Evolutionary conservation across 53 echinoderm and acorn worm species (phyloP), one percentile per base, ranked within the genome.

Genomic region (Mesocentrotus franciscanus): DNA sequence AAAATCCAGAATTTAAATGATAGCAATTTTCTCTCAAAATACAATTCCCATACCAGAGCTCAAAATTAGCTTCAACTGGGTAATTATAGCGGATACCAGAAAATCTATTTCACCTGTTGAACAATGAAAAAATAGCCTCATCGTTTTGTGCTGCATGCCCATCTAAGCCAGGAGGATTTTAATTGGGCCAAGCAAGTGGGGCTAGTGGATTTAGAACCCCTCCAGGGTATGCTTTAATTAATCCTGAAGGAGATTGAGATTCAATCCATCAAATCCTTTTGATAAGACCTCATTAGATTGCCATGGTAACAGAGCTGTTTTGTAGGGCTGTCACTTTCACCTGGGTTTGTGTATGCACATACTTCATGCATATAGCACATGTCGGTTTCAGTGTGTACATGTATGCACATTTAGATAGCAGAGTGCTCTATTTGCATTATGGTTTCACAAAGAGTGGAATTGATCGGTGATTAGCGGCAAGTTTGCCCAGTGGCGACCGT

Each of bases 231-330:
- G 58, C 56, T 58, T 58, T 18, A 85, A 85, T 58, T 12, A 57
- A 26, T 85, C 0, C 85, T 32, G 16, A 9, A 32, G 79, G 36
- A 79, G 35, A 85, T 85, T 85, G 85, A 56, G 85, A 85, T 85
- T 85, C 56, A 85, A 85, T 85, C 85, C n/a, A 85, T 85, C 8
- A n/a, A 85, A 85, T n/a, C 58, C 85, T 85, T 85, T 42, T 58
- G 27, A 85, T 85, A 85, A 85, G 30, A 14, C 10, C 85, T 85
- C 57, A 57, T 85, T 85, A 85, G 85, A 36, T 85, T 85, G 85
- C 85, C 85, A 85, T 85, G 27, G 85, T 27, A 56, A 85, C 57
- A 16, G 57, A 58, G 85, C 56, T 57, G 58, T 85, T 85, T 85
- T n/a, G 7, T 57, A n/a, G 9, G 12, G 85, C 56, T 85, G 79